phyloP scores from a whole-genome alignment of 2,888 invertebrate genomes.

The Gisinianus flammeolus region DNA sequence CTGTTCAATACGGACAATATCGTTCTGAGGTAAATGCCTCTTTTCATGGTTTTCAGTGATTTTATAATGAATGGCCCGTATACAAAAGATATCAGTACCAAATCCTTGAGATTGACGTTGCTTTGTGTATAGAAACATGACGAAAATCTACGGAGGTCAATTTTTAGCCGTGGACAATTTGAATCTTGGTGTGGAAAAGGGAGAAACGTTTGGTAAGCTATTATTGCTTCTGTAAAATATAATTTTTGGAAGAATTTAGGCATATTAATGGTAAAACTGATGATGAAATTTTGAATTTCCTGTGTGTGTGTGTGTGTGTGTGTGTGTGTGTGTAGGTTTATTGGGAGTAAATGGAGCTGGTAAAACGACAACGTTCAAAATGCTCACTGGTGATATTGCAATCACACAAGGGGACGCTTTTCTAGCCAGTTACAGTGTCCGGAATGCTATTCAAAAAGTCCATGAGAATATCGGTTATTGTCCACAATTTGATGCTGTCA shows the following conservation, averaged over 20 bases:
- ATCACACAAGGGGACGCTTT: conserved; percentile 75
- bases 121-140: conserved; percentile 63
- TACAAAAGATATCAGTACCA: neutral
- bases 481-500: conserved; percentile 71
- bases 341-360: neutral
- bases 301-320: too few species aligned
- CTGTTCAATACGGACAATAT: conserved; percentile 56
- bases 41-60: neutral
- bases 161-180: conserved; percentile 80
- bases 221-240: too few species aligned
- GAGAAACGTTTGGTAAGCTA: conserved; percentile 83
- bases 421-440: conserved; percentile 66
- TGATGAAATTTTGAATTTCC: too few species aligned
- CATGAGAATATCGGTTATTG: conserved; percentile 66
- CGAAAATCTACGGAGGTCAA: conserved; percentile 76
- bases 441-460: conserved; percentile 59
- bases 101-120: neutral
- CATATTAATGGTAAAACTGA: conserved; percentile 61
- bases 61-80: neutral
- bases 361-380: conserved; percentile 87
- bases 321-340: too few species aligned
- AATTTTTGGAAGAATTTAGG: conserved; percentile 83
- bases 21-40: conserved; percentile 47
- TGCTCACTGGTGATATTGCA: conserved; percentile 82
- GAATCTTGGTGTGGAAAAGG: conserved; percentile 71